Conservation (phyloP, 2,113 vertebrate genomes). For the Zosterops lateralis region DNA sequence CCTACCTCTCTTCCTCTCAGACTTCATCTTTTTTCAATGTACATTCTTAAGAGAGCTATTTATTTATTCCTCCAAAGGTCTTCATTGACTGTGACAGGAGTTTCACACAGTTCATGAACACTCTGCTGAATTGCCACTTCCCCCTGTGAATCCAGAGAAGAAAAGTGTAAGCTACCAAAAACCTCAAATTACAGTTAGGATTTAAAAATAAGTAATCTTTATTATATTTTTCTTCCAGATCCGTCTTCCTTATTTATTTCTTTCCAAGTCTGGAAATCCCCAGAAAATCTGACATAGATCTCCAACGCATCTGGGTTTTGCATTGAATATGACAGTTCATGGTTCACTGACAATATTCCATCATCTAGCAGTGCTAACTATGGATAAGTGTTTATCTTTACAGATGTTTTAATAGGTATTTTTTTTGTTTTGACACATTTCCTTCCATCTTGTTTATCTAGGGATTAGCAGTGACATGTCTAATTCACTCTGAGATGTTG, state of each 20-base stretch:
- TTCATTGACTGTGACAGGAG: not conserved
- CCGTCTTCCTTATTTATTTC: not conserved
- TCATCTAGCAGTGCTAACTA: not conserved
- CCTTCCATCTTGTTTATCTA: slow-evolving; percentile 23
- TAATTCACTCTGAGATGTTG: slow-evolving; percentile 31
- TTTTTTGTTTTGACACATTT: slow-evolving; percentile 47
- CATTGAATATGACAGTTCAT: not conserved
- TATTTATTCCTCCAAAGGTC: not conserved
- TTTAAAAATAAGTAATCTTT: not conserved
- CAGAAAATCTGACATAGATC: not conserved
- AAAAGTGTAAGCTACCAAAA: not conserved
- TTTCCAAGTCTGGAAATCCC: not conserved
- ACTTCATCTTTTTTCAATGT: not conserved
- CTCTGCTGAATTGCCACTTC: not conserved
- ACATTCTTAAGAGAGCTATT: not conserved
- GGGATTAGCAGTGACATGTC: slow-evolving; percentile 21
- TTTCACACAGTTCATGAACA: not conserved
- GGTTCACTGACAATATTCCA: not conserved
- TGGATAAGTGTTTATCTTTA: slow-evolving; percentile 21
- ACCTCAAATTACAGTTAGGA: not conserved
- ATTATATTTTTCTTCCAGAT: not conserved
- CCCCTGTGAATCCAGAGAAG: not conserved
- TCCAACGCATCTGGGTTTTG: not conserved
- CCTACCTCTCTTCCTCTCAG: not conserved
- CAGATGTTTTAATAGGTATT: slow-evolving; percentile 24